Conservation (phyloP, 2,113 vertebrate species). For the Myotis davidii region DNA sequence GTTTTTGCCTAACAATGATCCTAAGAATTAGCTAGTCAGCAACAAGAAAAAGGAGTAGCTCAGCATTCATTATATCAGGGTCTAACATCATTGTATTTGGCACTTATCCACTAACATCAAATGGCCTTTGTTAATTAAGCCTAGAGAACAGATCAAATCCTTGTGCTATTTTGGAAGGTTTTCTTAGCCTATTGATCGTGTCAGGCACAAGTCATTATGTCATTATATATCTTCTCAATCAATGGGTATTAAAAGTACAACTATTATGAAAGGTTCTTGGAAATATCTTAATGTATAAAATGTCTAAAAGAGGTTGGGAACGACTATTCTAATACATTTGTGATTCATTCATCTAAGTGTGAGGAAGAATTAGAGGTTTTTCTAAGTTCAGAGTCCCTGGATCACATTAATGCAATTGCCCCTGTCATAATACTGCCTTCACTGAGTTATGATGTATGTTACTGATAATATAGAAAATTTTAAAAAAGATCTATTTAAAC, state of each 20-base stretch:
- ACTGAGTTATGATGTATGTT: background rate
- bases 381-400: background rate
- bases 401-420: background rate
- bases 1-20: background rate
- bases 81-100: slow-evolving; percentile 32
- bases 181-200: slow-evolving; percentile 61
- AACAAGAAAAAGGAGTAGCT: slow-evolving; percentile 31
- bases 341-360: background rate
- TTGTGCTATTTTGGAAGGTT: background rate
- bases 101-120: slow-evolving; percentile 55
- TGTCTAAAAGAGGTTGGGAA: background rate
- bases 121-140: slow-evolving; percentile 66
- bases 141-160: slow-evolving; percentile 44
- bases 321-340: background rate
- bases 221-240: slow-evolving; percentile 50
- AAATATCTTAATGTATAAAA: slow-evolving; percentile 45
- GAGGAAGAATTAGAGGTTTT: background rate
- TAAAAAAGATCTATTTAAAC: slow-evolving; percentile 17
- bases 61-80: slow-evolving; percentile 35
- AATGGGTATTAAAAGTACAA: slow-evolving; percentile 32
- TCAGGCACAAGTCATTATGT: slow-evolving; percentile 44
- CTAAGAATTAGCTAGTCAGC: slow-evolving; percentile 49
- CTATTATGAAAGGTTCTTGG: background rate
- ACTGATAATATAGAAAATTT: background rate
- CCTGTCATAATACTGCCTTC: background rate